phyloP scores from a whole-genome alignment of 2,888 invertebrate species.

The Lacanobia wlatinum region DNA sequence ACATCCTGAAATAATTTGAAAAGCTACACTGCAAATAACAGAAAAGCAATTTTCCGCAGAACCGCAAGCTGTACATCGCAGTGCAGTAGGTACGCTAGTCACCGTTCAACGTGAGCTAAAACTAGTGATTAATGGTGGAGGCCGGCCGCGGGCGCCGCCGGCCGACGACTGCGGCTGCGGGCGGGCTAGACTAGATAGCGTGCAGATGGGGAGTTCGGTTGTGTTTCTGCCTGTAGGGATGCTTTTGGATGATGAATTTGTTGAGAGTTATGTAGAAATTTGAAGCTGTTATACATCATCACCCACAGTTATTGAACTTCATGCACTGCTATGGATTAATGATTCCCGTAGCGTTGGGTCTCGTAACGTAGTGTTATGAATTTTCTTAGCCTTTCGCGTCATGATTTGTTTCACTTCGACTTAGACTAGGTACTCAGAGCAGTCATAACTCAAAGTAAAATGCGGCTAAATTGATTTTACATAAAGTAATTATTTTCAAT shows the following conservation, averaged over 20 bases:
- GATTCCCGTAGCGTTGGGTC: too few relatives aligned
- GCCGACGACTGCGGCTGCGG: slow-evolving; percentile 79
- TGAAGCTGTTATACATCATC: too few relatives aligned
- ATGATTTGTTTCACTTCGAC: too few relatives aligned
- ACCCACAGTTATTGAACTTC: too few relatives aligned
- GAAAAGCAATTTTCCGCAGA: slow-evolving; percentile 64
- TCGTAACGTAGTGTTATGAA: too few relatives aligned
- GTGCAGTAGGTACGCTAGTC: slow-evolving; percentile 72
- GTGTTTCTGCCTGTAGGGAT: slow-evolving; percentile 42
- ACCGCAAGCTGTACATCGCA: slow-evolving; percentile 63
- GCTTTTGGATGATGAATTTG: background rate
- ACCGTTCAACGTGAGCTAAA: slow-evolving; percentile 84
- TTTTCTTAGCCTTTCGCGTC: too few relatives aligned
- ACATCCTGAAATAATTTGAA: slow-evolving; percentile 11
- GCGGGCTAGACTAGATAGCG: slow-evolving; percentile 35
- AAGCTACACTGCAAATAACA: slow-evolving; percentile 51
- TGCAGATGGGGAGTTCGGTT: slow-evolving; percentile 1
- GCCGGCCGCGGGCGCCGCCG: slow-evolving; percentile 86
- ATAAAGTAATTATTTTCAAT: too few relatives aligned
- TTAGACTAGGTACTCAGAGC: too few relatives aligned
- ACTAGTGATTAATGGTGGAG: slow-evolving; percentile 87
- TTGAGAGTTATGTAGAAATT: background rate
- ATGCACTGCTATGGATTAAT: too few relatives aligned
- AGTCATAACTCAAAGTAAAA: too few relatives aligned
- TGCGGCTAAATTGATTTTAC: too few relatives aligned